Evolutionary conservation across 1,140 invertebrate genomes (phyloP).

Genomic region (Meloidogyne floridensis): DNA sequence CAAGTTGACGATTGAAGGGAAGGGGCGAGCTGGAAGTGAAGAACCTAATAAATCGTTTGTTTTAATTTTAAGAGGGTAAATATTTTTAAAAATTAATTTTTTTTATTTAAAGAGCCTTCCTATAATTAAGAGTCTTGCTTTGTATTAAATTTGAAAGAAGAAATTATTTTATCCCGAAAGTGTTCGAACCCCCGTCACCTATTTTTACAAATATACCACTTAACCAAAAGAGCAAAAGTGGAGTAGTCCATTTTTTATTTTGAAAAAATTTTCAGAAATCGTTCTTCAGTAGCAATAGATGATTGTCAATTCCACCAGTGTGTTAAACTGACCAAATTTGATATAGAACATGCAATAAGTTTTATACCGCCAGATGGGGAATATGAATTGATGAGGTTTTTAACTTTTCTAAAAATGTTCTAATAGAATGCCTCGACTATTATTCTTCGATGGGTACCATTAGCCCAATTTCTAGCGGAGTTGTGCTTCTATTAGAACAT

Average conservation of each 20-base stretch:
- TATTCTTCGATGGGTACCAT: slow-evolving; percentile 6
- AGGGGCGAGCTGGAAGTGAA: slow-evolving; percentile 80
- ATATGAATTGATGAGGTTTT: slow-evolving; percentile 96
- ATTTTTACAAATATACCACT: too few relatives aligned
- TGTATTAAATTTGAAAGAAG: too few relatives aligned
- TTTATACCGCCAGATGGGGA: slow-evolving; percentile 99
- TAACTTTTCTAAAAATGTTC: too few relatives aligned
- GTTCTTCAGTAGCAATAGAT: slow-evolving; percentile 92
- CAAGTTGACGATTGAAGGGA: slow-evolving; percentile 97
- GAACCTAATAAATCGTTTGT: slow-evolving; percentile 75
- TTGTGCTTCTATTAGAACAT: too few relatives aligned
- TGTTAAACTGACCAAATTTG: slow-evolving; percentile 98
- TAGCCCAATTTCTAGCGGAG: fast-evolving
- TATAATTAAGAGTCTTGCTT: too few relatives aligned
- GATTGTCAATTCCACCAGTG: slow-evolving; percentile 99
- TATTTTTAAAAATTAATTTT: slow-evolving; percentile 14
- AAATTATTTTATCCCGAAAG: too few relatives aligned
- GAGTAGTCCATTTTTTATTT: background rate
- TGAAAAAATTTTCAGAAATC: slow-evolving; percentile 51
- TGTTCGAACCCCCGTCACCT: too few relatives aligned
- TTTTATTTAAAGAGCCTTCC: background rate
- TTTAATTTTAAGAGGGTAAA: background rate
- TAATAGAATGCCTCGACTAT: background rate
- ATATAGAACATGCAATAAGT: slow-evolving; percentile 98
- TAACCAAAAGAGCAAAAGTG: too few relatives aligned